Base-by-base conservation (phyloP, 2,888 invertebrate genomes). In the Idaea biselata region DNA sequence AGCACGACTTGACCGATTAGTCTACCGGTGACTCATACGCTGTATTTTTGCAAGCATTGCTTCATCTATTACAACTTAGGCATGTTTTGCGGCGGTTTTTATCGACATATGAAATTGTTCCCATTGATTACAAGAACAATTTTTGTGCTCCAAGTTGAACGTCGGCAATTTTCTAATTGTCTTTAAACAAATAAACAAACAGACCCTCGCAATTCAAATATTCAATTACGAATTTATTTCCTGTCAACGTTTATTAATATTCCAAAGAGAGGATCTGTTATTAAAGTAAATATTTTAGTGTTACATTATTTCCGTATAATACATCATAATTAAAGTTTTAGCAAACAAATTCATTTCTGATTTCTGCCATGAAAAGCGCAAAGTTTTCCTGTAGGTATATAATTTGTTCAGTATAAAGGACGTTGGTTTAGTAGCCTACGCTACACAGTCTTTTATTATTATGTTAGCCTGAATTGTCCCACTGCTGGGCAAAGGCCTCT, bases 371-470 rank as follows among this genome's bases (percentile, higher is more conserved):
- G 55, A n/a, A 16, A 14, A 53, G 18, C 60, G 33, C 16, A 65
- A 62, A 63, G 61, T 16, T 0, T 17, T 0, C 5, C 66, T 79
- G 81, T 82, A 25, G 1, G 25, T 25, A 25, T 25, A 69, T 82
- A 70, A 79, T 73, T 66, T 65, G 69, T 78, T 81, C 76, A 74
- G 77, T 70, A 78, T 76, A 79, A 82, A 25, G 25, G 25, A 78
- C 76, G 78, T 68, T 71, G 78, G 78, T 80, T 82, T 80, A 65
- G 80, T 80, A 80, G 83, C n/a, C 82, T 81, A 83, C 80, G 69
- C 74, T 76, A 65, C 68, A 73, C 67, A 78, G 77, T 67, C 74
- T 73, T n/a, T n/a, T n/a, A n/a, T n/a, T n/a, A n/a, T n/a, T n/a
- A n/a, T n/a, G n/a, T n/a, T n/a, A n/a, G n/a, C n/a, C n/a, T n/a